These are phyloP conservation scores for Basileuterus tristriatus DNA, from an alignment of 2,797 vertebrate genomes.

Conservation along the genomic window DNA sequence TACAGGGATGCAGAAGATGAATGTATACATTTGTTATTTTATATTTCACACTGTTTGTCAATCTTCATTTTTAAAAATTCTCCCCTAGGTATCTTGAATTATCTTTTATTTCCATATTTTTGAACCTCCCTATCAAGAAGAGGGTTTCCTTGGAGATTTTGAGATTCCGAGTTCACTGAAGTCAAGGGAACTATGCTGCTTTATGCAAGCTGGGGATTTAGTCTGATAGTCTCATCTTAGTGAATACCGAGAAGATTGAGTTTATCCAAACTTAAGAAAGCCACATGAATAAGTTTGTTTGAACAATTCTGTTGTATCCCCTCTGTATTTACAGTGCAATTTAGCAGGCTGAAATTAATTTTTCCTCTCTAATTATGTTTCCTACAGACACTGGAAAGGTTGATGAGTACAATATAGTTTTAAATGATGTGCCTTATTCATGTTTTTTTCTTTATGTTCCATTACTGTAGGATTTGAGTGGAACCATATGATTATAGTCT, in stretches of 20 bases:
- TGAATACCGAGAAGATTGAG: slow-evolving; percentile 20
- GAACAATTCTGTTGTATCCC: slow-evolving; percentile 19
- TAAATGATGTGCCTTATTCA: slow-evolving; percentile 67
- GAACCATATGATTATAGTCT: slow-evolving; percentile 76
- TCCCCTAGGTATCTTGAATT: slow-evolving; percentile 13
- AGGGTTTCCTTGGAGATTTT: slow-evolving; percentile 41
- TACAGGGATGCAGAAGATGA: not conserved
- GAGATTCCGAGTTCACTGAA: slow-evolving; percentile 20
- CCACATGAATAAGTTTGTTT: slow-evolving; percentile 54
- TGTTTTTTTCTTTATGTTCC: slow-evolving; percentile 47
- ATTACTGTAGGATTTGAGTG: slow-evolving; percentile 73
- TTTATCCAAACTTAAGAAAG: slow-evolving; percentile 54
- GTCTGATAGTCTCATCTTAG: slow-evolving; percentile 17
- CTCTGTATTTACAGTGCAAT: slow-evolving; percentile 49
- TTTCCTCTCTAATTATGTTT: slow-evolving; percentile 67
- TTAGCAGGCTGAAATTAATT: slow-evolving; percentile 71
- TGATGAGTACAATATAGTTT: slow-evolving; percentile 60
- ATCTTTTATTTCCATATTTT: slow-evolving; percentile 53
- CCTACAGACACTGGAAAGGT: slow-evolving; percentile 56
- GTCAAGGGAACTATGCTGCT: not conserved
- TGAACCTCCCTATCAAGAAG: slow-evolving; percentile 21
- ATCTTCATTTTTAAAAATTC: slow-evolving; percentile 1
- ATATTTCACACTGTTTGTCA: not conserved
- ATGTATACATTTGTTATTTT: not conserved
- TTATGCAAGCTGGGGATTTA: slow-evolving; percentile 17